Conservation (phyloP, 2,113 vertebrate species). For the Dolichallabes microphthalmus region DNA sequence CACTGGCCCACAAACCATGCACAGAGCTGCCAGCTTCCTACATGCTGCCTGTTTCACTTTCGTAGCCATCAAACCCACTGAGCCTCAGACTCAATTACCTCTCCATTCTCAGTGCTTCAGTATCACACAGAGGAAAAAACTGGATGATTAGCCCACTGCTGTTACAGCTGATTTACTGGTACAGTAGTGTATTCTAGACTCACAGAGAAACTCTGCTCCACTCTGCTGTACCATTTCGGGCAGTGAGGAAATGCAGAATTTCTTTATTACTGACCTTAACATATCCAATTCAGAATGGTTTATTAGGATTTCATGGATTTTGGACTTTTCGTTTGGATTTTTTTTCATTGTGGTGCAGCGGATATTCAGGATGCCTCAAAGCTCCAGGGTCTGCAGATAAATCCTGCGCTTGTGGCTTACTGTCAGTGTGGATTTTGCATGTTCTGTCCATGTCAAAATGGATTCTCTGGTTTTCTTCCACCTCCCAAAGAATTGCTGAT, state of each 20-base stretch:
- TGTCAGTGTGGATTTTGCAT: not conserved
- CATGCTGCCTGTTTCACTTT: constrained; percentile 36
- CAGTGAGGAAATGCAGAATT: not conserved
- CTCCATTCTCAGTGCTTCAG: constrained; percentile 17
- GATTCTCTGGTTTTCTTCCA: not conserved
- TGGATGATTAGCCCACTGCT: not conserved
- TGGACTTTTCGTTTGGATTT: not conserved
- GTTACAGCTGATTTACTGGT: constrained; percentile 4
- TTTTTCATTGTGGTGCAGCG: not conserved
- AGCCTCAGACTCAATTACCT: constrained; percentile 28
- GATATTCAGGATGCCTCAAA: not conserved
- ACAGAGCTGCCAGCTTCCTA: constrained; percentile 23
- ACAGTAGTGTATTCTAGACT: not conserved
- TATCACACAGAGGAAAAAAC: constrained; percentile 10
- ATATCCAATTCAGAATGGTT: not conserved
- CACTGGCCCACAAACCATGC: constrained; percentile 43
- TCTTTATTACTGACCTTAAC: not conserved
- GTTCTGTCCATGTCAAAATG: not conserved
- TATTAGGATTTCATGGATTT: not conserved
- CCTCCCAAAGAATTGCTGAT: not conserved
- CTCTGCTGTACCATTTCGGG: not conserved
- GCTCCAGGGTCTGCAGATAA: not conserved
- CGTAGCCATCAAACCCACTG: constrained; percentile 25
- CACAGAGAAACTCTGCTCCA: not conserved
- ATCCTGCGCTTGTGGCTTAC: not conserved